Evolutionary conservation across 2,888 invertebrate species (phyloP).

Genomic region (Napeogenes sylphis): DNA sequence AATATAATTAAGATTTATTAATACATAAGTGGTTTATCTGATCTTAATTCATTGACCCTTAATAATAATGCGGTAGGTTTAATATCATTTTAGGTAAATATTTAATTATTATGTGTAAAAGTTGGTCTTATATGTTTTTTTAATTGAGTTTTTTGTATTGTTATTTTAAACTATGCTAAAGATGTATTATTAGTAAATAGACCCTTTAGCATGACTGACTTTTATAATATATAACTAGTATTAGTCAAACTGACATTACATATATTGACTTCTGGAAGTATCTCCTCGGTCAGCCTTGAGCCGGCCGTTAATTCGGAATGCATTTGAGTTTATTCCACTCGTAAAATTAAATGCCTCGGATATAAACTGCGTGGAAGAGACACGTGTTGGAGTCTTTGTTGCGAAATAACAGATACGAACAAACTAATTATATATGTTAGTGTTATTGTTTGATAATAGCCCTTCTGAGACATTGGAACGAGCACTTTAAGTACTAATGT

Average conservation of each 20-base stretch:
- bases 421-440: neutral
- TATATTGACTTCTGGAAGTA: neutral
- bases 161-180: no score
- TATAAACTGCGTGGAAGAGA: conserved; percentile 35
- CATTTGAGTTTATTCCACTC: conserved; percentile 50
- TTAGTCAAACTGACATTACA: conserved; percentile 5
- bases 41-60: neutral
- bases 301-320: conserved; percentile 48
- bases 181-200: no score
- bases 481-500: no score
- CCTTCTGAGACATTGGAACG: neutral
- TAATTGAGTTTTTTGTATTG: no score
- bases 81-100: no score
- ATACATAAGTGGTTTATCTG: neutral
- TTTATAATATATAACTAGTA: neutral
- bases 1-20: conserved; percentile 9
- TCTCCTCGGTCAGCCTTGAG: conserved; percentile 28
- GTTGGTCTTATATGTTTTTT: no score
- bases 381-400: conserved; percentile 18
- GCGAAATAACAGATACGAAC: neutral
- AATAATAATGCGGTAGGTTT: neutral
- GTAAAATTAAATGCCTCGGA: conserved; percentile 50
- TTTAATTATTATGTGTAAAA: no score
- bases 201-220: no score
- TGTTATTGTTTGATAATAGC: conserved; percentile 1